A percentile compares a stretch with the other conserved stretches of the same genome.
phyloP scores from a whole-genome alignment of 2,888 invertebrate genomes.

The Axea sp. region DNA sequence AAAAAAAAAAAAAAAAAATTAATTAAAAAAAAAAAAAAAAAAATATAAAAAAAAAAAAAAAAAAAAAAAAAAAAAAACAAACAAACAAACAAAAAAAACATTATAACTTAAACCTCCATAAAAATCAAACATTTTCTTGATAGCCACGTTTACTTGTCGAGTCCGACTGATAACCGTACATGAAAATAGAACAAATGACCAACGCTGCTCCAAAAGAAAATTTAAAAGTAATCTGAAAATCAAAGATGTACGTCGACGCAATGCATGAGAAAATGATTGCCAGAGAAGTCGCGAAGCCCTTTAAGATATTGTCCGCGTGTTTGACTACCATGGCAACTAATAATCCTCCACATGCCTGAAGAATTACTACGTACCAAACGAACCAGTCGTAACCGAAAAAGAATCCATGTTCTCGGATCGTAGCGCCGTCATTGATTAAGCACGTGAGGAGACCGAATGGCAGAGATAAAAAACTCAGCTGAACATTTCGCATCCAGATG shows the following conservation, averaged over 20 bases:
- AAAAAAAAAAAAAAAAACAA: too few relatives aligned
- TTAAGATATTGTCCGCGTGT: conserved; percentile 99
- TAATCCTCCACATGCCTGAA: conserved; percentile 97
- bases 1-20: too few relatives aligned
- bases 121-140: too few relatives aligned
- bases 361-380: conserved; percentile 91
- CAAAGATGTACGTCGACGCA: conserved; percentile 94
- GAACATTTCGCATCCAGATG: conserved; percentile 99
- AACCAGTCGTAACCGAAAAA: conserved; percentile 90
- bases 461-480: conserved; percentile 94
- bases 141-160: too few relatives aligned
- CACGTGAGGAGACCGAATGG: conserved; percentile 93
- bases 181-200: conserved; percentile 96
- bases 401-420: conserved; percentile 85
- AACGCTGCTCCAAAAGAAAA: conserved; percentile 91
- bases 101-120: background rate
- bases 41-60: too few relatives aligned
- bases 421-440: conserved; percentile 83
- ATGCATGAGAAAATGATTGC: conserved; percentile 97
- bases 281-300: conserved; percentile 98
- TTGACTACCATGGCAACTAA: conserved; percentile 99
- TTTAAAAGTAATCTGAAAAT: conserved; percentile 91
- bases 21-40: too few relatives aligned
- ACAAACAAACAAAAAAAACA: too few relatives aligned
- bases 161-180: conserved; percentile 92